Evolutionary conservation across 2,113 vertebrate species (phyloP).

Genomic region (Mesitornis unicolor): DNA sequence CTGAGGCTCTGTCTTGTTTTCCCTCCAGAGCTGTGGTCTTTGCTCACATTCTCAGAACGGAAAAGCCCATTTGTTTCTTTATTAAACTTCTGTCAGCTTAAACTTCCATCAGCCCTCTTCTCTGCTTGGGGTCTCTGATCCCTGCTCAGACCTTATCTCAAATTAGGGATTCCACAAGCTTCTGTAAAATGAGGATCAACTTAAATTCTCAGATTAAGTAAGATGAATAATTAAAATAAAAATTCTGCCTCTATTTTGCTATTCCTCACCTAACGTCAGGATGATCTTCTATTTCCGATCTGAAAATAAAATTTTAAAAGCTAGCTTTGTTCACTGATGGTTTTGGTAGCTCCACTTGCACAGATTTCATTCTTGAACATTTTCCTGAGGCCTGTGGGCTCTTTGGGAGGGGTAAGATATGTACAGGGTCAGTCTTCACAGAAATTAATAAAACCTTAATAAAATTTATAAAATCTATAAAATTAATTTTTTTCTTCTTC

Average conservation of each 20-base stretch:
- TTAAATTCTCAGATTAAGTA: slow-evolving; percentile 56
- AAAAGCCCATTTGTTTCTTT: slow-evolving; percentile 58
- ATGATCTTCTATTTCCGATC: slow-evolving; percentile 10
- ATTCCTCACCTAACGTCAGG: neutral
- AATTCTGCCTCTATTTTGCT: slow-evolving; percentile 13
- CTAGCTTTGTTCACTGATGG: neutral
- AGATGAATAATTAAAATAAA: slow-evolving; percentile 56
- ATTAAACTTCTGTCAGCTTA: slow-evolving; percentile 51
- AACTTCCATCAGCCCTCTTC: slow-evolving; percentile 24
- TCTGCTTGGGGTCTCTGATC: slow-evolving; percentile 59
- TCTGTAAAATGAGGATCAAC: slow-evolving; percentile 53
- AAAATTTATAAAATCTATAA: neutral
- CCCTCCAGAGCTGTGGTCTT: slow-evolving; percentile 20
- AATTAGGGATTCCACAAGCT: slow-evolving; percentile 49
- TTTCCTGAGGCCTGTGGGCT: neutral
- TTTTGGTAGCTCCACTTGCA: neutral
- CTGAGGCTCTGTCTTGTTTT: neutral
- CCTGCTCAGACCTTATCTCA: slow-evolving; percentile 26
- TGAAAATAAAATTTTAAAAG: neutral
- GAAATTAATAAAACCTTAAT: neutral
- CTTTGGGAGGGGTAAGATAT: neutral
- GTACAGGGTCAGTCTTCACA: neutral
- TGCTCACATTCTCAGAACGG: neutral
- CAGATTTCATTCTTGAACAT: neutral
- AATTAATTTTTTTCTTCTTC: neutral